Evolutionary conservation across 53 echinoderm and acorn worm genomes (phyloP).

Genomic region (Echinarachnius parma): DNA sequence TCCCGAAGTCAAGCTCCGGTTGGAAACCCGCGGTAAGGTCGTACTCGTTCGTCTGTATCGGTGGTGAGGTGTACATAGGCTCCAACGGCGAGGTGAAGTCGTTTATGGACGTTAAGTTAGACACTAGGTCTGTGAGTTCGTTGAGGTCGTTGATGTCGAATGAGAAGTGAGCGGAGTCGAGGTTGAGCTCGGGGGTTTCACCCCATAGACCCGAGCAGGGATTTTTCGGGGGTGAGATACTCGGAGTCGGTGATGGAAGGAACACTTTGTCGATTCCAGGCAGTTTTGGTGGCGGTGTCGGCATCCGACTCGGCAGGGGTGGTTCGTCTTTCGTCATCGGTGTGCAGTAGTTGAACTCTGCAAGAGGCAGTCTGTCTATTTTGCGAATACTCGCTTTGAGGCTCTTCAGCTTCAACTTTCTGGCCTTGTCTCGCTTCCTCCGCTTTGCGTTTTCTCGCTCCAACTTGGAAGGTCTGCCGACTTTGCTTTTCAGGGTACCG

Average conservation of each 20-base stretch:
- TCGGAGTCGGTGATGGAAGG: slow-evolving; percentile 17
- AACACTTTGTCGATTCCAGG: slow-evolving; percentile 33
- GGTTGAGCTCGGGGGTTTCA: background rate
- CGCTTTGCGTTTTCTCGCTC: slow-evolving; percentile 16
- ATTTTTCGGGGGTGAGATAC: slow-evolving; percentile 12
- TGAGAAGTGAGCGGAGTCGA: background rate
- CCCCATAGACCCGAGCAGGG: background rate
- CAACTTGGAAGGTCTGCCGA: background rate
- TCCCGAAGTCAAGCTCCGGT: background rate
- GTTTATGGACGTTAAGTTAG: background rate
- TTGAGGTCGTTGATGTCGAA: no score
- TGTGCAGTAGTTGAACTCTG: background rate
- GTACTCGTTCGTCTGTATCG: background rate
- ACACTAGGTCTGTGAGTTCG: slow-evolving; percentile 4
- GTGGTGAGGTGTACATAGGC: no score
- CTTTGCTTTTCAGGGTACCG: background rate
- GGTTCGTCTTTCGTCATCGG: background rate
- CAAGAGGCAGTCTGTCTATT: background rate
- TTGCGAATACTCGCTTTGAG: background rate
- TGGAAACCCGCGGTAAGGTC: background rate
- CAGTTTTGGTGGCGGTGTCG: slow-evolving; percentile 21
- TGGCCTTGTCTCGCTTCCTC: slow-evolving; percentile 16
- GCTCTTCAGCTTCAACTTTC: background rate
- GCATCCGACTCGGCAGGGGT: slow-evolving; percentile 12
- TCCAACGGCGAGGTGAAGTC: no score